Base-by-base conservation (phyloP, 2,113 vertebrate species). In the Grallaria varia region DNA sequence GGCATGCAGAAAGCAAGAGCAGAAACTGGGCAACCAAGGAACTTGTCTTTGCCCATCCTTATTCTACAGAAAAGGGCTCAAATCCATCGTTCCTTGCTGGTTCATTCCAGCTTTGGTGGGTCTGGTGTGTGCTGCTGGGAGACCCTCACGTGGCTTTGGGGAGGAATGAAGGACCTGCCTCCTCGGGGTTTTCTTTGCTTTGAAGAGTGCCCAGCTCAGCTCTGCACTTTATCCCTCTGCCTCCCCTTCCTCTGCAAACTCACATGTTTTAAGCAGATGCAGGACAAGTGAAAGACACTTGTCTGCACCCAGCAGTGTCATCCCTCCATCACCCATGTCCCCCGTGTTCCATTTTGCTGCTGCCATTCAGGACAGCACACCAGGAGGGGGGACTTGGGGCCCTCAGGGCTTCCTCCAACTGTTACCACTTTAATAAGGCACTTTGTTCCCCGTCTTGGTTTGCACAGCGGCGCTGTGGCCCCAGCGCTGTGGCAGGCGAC, bases 201-300 rank as follows among this genome's bases (percentile, higher is more conserved):
- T 35, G 67, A 66, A 62, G 49, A 80, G 62, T 9, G 1, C 50
- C 55, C 84, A 56, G 85, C 93, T 93, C 88, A 55, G 92, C 92
- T 90, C 88, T 84, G 90, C 85, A 91, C 93, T 96, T 97, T 95
- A 89, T 75, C 77, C 47, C 58, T 44, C 47, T 69, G 56, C 55
- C 35, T 94, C 53, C 64, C 53, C 19, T 28, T 14, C 81, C 80
- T n/a, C 79, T 12, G 50, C 66, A 25, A 66, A 11, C 35, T 35
- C 31, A 6, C 3, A 30, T 45, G 49, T 58, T 24, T 23, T 7
- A 14, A n/a, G 50, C 42, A 18, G 75, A 5, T 0, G 3, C n/a
- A 7, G 56, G 87, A 35, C 1, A 31, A 55, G 86, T 10, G 1
- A 42, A 39, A 55, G 49, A 49, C 33, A 1, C 66, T 92, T 8